Percentiles rank a stretch among this genome's conserved stretches.
phyloP scores from a whole-genome alignment of 92 coral and sea anemone species.

The Palythoa caribaeorum region DNA sequence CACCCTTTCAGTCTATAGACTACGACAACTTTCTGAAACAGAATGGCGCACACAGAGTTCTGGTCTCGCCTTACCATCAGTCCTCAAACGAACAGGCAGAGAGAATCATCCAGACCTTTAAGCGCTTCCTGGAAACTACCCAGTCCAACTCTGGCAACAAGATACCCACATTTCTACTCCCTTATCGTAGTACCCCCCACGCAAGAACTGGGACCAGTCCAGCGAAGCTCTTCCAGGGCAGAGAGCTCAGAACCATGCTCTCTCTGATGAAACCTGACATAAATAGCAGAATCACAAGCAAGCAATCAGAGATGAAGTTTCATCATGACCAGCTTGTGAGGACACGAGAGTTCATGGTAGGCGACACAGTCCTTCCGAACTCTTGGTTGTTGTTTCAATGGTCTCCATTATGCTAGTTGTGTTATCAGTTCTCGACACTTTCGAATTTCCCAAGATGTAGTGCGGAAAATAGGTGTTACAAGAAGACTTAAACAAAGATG shows the following conservation, averaged over 20 bases:
- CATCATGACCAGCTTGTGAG: not conserved
- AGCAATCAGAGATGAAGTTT: not conserved
- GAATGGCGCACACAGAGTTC: not conserved
- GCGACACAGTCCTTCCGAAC: not conserved
- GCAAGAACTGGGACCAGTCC: slow-evolving; percentile 22
- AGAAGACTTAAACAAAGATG: no score
- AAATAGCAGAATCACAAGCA: not conserved
- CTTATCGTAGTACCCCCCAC: slow-evolving; percentile 40
- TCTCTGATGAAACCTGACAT: slow-evolving; percentile 34
- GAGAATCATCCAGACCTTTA: not conserved
- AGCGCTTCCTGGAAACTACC: not conserved
- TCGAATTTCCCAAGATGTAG: no score
- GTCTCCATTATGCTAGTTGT: no score
- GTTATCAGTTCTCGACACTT: no score
- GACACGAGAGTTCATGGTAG: not conserved
- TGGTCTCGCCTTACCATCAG: not conserved
- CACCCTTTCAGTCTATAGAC: slow-evolving; percentile 8
- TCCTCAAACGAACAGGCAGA: not conserved
- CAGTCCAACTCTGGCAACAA: not conserved
- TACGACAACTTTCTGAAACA: not conserved
- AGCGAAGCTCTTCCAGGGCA: slow-evolving; percentile 9
- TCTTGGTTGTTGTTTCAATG: no score
- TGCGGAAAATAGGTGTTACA: no score
- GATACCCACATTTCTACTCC: slow-evolving; percentile 10
- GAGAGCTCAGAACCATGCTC: slow-evolving; percentile 19